Conservation (phyloP, 2,797 vertebrate genomes). For the Tokudaia muenninki region DNA sequence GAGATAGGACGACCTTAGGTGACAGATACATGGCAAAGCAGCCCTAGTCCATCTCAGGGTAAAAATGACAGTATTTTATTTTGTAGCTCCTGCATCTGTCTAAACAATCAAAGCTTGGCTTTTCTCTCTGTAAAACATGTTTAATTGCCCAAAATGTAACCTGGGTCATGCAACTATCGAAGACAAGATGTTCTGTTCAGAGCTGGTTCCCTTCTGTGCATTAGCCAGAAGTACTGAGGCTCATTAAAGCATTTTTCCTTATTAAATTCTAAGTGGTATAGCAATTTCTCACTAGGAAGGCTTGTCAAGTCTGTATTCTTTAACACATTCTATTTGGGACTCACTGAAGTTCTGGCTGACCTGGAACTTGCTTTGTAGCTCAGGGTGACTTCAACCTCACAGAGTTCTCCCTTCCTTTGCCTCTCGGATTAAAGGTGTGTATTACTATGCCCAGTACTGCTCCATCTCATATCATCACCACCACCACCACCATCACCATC, state of each 20-base stretch:
- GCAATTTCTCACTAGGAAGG: not conserved
- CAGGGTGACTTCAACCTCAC: too few species aligned
- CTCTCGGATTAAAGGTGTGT: not conserved
- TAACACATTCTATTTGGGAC: not conserved
- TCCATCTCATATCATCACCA: not conserved
- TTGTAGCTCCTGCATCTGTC: not conserved
- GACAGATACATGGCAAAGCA: not conserved
- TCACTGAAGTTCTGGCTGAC: not conserved
- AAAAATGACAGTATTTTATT: not conserved
- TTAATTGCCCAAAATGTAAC: not conserved
- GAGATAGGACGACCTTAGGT: not conserved
- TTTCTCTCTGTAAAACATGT: not conserved
- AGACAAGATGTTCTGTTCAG: too few species aligned
- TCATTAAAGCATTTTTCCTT: not conserved
- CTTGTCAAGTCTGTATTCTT: not conserved
- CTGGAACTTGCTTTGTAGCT: not conserved
- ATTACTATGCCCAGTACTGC: not conserved
- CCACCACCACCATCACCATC: too few species aligned
- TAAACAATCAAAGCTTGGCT: not conserved
- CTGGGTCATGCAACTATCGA: too few species aligned
- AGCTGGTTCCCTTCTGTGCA: not conserved
- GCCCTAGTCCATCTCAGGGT: not conserved
- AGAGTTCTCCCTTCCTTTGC: not conserved
- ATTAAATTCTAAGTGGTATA: not conserved
- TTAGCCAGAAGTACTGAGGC: not conserved